Evolutionary conservation across 2,797 vertebrate genomes (phyloP).

Genomic region (Simalia tracyae): DNA sequence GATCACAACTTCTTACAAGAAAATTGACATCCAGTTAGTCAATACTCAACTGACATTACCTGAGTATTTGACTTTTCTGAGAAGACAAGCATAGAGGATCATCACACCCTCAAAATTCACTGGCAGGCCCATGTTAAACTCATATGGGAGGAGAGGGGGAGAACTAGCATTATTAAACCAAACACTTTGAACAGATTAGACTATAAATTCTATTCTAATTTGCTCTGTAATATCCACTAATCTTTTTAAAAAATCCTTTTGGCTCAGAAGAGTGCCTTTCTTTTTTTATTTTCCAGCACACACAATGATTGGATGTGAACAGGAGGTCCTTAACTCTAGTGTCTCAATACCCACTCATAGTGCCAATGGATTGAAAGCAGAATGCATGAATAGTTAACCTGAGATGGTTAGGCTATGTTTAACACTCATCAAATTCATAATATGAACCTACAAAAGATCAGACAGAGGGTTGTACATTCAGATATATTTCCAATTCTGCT

Average conservation of each 20-base stretch:
- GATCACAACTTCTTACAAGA: background rate
- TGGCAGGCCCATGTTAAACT: no score
- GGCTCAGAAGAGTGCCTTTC: background rate
- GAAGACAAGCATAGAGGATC: background rate
- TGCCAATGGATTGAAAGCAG: accelerated
- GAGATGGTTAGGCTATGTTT: constrained; percentile 25
- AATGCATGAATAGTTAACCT: background rate
- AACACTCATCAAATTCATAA: constrained; percentile 25
- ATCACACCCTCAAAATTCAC: background rate
- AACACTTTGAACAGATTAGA: background rate
- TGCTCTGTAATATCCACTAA: accelerated
- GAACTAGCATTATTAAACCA: background rate
- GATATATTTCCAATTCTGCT: background rate
- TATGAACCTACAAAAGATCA: background rate
- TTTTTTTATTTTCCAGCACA: background rate
- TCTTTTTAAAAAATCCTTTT: accelerated
- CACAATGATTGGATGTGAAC: background rate
- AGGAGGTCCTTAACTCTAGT: constrained; percentile 13
- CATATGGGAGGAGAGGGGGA: no score
- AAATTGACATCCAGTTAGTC: background rate
- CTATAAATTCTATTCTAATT: accelerated
- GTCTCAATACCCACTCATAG: constrained; percentile 1
- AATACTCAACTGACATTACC: background rate
- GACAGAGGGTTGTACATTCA: background rate
- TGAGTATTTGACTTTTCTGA: background rate